Percentiles rank a stretch among this genome's conserved stretches.
These are phyloP conservation scores for Siphonodentalium dalli DNA, from an alignment of 2,888 invertebrate species.

Conservation along the genomic window DNA sequence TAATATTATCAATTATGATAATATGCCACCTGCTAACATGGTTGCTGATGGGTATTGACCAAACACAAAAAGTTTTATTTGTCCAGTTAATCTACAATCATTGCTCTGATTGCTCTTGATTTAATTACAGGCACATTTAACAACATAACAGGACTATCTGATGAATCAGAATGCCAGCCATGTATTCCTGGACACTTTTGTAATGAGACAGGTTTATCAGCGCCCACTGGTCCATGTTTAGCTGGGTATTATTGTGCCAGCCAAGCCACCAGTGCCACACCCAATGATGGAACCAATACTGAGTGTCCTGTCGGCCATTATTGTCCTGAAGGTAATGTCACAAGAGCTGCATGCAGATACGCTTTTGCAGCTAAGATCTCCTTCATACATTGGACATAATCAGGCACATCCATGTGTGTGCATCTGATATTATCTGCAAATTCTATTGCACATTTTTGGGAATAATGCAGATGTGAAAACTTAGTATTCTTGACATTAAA, in stretches of 20 bases:
- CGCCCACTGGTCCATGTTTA: conserved; percentile 47
- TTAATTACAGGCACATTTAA: conserved; percentile 54
- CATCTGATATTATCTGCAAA: too few species aligned
- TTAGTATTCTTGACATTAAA: too few species aligned
- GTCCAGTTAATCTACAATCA: too few species aligned
- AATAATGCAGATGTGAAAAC: too few species aligned
- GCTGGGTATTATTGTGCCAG: conserved; percentile 58
- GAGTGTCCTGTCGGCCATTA: conserved; percentile 58
- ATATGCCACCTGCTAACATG: too few species aligned
- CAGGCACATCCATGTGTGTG: not conserved
- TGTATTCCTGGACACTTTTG: conserved; percentile 58
- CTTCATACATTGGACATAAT: not conserved
- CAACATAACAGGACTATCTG: conserved; percentile 37
- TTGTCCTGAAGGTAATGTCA: conserved; percentile 51
- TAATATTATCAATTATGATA: too few species aligned
- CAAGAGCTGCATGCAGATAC: not conserved
- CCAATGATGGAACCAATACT: conserved; percentile 53
- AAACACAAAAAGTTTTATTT: too few species aligned
- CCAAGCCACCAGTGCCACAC: conserved; percentile 47
- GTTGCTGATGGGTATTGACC: too few species aligned
- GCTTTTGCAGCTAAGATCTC: too few species aligned
- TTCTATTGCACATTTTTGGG: too few species aligned
- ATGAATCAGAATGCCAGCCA: conserved; percentile 38
- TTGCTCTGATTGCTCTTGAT: too few species aligned
- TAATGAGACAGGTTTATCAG: conserved; percentile 46